phyloP scores from a whole-genome alignment of 2,888 invertebrate genomes.

The Oxycera nigricornis region DNA sequence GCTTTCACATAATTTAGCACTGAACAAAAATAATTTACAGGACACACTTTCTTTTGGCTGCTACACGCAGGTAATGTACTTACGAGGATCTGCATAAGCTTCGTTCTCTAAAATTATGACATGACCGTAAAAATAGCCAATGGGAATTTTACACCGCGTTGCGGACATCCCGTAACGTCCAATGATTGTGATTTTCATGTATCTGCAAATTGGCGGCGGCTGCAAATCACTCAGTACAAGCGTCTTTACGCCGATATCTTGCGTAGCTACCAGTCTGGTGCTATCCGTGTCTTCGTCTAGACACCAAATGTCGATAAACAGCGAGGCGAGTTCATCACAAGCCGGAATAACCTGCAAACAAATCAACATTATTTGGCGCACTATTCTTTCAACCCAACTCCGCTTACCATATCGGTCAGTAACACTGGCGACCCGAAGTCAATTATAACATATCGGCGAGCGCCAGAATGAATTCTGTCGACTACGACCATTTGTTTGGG shows the following conservation, averaged over 20 bases:
- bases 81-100: constrained; percentile 58
- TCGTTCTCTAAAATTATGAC: constrained; percentile 77
- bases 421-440: constrained; percentile 89
- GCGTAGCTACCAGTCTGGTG: constrained; percentile 81
- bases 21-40: neutral
- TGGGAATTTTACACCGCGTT: constrained; percentile 86
- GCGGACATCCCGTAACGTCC: constrained; percentile 92
- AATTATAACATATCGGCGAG: constrained; percentile 87
- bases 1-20: constrained; percentile 52
- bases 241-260: constrained; percentile 86
- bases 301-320: constrained; percentile 91
- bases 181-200: constrained; percentile 89
- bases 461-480: constrained; percentile 93
- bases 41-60: neutral
- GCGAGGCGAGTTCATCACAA: constrained; percentile 81
- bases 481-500: constrained; percentile 88
- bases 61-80: neutral
- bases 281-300: constrained; percentile 86
- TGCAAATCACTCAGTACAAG: constrained; percentile 88
- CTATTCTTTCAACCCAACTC: neutral
- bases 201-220: constrained; percentile 88
- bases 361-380: neutral
- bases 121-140: constrained; percentile 94
- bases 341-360: constrained; percentile 71
- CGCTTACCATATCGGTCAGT: constrained; percentile 78